Evolutionary conservation across 1,140 invertebrate genomes (phyloP), one percentile per base, ranked within the genome.

Genomic region (Papilio helenus): DNA sequence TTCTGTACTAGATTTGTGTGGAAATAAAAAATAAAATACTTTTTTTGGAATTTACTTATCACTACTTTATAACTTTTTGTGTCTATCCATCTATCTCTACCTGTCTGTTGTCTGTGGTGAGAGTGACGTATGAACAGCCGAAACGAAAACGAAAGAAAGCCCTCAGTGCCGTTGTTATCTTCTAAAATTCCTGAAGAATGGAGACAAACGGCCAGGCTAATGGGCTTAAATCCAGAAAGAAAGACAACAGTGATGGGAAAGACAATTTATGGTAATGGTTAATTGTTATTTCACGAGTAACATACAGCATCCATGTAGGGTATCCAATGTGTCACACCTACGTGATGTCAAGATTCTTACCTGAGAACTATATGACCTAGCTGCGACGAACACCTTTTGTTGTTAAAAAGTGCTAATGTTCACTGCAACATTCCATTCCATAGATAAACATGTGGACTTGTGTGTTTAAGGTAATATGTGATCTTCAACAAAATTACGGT

Each of bases 211-310:
- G 95, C 90, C 95, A 95, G 89, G 95, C 92, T 88, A 96, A 96
- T 95, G 95, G 94, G 85, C 95, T 95, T 93, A 95, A 95, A 89
- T 94, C 93, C 87, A 96, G 96, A 95, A 96, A 96, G 88, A 96
- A 96, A 93, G 96, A 96, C 72, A 96, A 96, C 68, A 85, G 89
- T 76, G 95, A 96, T 77, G 95, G 93, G 88, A 95, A 96, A 91
- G 96, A 96, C 85, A 96, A 96, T 90, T 94, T 96, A 88, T 96
- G 96, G 96, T 96, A 95, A 89, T 89, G 93, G 89, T 89, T 90
- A 86, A 87, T 84, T 90, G 87, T 93, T 93, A 90, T 88, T 90
- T 90, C 90, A 86, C 81, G 82, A 85, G 79, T 90, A 90, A 89
- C 90, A 91, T 89, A 85, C 88, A 90, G 87, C 90, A 90, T 90